phyloP scores from a whole-genome alignment of 2,888 invertebrate genomes.

The Frankliniella fusca region DNA sequence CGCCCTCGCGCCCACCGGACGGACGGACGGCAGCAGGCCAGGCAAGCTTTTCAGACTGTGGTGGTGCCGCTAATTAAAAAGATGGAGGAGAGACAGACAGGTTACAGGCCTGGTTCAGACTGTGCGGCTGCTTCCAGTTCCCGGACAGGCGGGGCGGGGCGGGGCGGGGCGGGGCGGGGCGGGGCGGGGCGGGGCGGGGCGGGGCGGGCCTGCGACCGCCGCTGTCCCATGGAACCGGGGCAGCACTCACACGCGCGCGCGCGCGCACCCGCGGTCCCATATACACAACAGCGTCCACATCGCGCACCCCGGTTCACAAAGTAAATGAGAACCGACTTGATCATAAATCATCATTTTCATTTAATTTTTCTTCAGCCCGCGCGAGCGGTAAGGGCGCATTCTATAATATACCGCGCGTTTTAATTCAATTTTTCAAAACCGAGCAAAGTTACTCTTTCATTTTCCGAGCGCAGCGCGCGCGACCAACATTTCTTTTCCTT shows the following conservation, averaged over 20 bases:
- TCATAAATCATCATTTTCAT: background rate
- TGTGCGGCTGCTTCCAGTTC: too few species aligned
- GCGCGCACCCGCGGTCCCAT: too few species aligned
- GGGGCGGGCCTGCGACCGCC: background rate
- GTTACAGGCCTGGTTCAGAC: background rate
- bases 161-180: background rate
- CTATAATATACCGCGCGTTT: too few species aligned
- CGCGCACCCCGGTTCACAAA: too few species aligned
- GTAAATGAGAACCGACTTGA: background rate
- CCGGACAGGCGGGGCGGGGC: too few species aligned
- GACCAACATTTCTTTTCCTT: too few species aligned
- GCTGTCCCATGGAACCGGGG: conserved; percentile 9
- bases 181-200: background rate
- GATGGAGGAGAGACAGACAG: background rate
- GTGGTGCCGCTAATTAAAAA: background rate
- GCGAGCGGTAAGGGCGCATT: background rate
- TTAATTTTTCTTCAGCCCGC: background rate
- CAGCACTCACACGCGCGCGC: background rate
- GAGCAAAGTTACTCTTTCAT: too few species aligned
- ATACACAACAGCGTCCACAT: too few species aligned
- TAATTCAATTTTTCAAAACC: too few species aligned
- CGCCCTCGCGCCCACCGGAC: too few species aligned
- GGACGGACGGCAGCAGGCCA: background rate
- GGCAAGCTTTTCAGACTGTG: background rate
- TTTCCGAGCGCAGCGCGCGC: too few species aligned